Evolutionary conservation across 2,113 vertebrate genomes (phyloP).

Genomic region (Sphyrna mokarran): DNA sequence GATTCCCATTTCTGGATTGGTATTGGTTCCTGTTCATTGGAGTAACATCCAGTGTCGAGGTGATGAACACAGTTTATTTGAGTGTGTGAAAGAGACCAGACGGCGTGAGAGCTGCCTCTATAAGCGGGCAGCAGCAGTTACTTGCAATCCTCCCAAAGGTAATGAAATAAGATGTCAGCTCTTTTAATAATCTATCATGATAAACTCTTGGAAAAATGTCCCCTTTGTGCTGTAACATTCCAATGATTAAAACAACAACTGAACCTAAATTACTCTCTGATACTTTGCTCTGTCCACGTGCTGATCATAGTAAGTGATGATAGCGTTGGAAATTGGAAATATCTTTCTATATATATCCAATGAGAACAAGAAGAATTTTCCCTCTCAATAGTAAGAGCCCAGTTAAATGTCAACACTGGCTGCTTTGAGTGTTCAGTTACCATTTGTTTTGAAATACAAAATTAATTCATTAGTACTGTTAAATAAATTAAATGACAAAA

Average conservation of each 20-base stretch:
- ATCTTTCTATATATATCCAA: background rate
- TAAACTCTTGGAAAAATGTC: background rate
- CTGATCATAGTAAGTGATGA: background rate
- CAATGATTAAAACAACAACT: background rate
- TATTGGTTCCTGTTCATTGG: conserved; percentile 67
- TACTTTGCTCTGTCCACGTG: background rate
- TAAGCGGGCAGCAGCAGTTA: conserved; percentile 67
- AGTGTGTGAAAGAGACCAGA: conserved; percentile 70
- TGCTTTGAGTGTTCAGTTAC: background rate
- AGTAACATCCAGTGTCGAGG: conserved; percentile 68
- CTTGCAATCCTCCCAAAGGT: conserved; percentile 66
- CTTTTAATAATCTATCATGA: background rate
- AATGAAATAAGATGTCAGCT: conserved; percentile 37
- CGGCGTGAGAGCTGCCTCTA: conserved; percentile 62
- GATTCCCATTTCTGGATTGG: conserved; percentile 55
- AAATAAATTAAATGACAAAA: background rate
- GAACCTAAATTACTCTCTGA: background rate
- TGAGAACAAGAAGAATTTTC: background rate
- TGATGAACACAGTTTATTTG: conserved; percentile 70
- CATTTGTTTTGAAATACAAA: background rate
- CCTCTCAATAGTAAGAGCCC: background rate
- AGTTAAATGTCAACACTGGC: background rate
- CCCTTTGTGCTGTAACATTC: background rate
- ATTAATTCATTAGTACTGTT: background rate
- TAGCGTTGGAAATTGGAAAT: background rate